A percentile compares a stretch with the other conserved stretches of the same genome.
Conservation (phyloP, 2,888 invertebrate species). For the Plebejus melissa region DNA sequence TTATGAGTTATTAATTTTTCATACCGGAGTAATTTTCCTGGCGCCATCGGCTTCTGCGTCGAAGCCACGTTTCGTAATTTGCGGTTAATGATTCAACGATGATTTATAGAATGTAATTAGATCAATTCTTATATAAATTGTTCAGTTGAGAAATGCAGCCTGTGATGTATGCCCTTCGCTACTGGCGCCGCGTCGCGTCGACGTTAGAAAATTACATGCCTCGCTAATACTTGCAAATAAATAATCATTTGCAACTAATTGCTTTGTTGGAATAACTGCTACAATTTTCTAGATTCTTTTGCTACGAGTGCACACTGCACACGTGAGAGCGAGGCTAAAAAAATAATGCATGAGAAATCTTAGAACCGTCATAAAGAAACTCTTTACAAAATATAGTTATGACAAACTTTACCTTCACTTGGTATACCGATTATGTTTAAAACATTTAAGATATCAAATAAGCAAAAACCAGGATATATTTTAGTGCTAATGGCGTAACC, state of each 20-base stretch:
- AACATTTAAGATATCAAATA: background rate
- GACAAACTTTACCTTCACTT: no score
- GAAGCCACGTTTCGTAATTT: slow-evolving; percentile 13
- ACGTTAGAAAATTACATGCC: slow-evolving; percentile 71
- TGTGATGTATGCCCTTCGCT: slow-evolving; percentile 63
- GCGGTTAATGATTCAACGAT: slow-evolving; percentile 27
- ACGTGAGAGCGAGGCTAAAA: background rate
- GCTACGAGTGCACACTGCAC: background rate
- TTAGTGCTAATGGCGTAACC: background rate
- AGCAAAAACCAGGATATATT: background rate
- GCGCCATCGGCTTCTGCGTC: slow-evolving; percentile 7
- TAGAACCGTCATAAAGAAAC: no score
- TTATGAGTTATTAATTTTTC: background rate
- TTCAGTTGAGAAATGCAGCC: slow-evolving; percentile 53
- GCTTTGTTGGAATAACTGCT: slow-evolving; percentile 42
- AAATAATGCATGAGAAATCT: no score
- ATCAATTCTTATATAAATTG: slow-evolving; percentile 66
- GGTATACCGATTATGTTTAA: no score
- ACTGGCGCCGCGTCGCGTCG: slow-evolving; percentile 69
- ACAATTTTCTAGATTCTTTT: slow-evolving; percentile 24
- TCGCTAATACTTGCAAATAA: slow-evolving; percentile 62
- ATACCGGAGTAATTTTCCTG: slow-evolving; percentile 1
- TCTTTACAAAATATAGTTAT: no score
- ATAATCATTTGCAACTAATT: slow-evolving; percentile 59
- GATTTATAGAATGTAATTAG: slow-evolving; percentile 46